Conservation (phyloP, 2,888 invertebrate genomes). For the Chalcis sispes region DNA sequence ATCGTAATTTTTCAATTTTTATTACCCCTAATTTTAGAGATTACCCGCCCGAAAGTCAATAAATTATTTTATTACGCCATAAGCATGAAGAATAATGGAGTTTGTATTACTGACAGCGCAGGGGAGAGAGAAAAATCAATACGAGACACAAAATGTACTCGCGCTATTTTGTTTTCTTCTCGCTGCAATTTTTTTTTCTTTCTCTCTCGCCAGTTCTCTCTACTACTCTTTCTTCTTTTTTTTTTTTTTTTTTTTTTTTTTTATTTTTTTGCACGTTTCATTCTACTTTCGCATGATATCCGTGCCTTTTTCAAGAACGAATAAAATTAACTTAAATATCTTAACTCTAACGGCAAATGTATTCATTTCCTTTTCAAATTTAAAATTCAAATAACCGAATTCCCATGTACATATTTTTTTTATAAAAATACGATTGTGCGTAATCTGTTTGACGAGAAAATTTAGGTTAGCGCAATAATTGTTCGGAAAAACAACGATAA, state of each 20-base stretch:
- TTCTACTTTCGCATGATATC: too few relatives aligned
- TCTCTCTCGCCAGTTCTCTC: constrained; percentile 20
- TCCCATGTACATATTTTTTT: too few relatives aligned
- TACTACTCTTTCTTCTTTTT: constrained; percentile 7
- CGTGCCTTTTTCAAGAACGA: neutral
- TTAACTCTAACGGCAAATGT: neutral
- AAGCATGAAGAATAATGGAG: constrained; percentile 46
- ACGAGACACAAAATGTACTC: constrained; percentile 39
- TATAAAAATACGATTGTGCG: too few relatives aligned
- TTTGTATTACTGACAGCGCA: constrained; percentile 44
- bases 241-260: constrained; percentile 3
- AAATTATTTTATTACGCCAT: constrained; percentile 50
- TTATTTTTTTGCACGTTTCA: neutral
- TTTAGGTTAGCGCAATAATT: too few relatives aligned
- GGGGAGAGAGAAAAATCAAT: constrained; percentile 51
- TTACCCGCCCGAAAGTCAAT: constrained; percentile 26
- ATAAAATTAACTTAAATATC: constrained; percentile 11
- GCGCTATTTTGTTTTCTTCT: constrained; percentile 1
- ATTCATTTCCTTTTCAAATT: neutral
- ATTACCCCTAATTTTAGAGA: constrained; percentile 31
- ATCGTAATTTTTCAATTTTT: constrained; percentile 25
- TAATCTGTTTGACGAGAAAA: too few relatives aligned
- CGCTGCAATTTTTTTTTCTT: neutral
- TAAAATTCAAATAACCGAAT: neutral
- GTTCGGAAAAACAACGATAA: too few relatives aligned